phyloP scores from a whole-genome alignment of 64 coral and sea anemone genomes.

The Stichodactyla helianthus region DNA sequence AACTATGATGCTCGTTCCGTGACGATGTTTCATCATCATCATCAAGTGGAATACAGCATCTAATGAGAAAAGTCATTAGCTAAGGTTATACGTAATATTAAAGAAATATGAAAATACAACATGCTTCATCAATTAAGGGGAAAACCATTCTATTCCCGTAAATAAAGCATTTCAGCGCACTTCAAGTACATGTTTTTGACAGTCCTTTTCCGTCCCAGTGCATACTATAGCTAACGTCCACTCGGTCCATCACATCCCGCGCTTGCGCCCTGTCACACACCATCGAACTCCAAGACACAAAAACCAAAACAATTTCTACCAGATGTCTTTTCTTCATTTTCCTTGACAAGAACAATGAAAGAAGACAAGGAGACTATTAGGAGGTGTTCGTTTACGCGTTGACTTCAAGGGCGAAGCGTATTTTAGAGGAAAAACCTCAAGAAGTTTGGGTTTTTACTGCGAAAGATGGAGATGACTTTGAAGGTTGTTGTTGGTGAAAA shows the following conservation, averaged over 20 bases:
- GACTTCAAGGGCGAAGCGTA: not conserved
- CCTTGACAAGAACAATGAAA: constrained; percentile 18
- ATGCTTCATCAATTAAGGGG: not conserved
- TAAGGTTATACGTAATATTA: not conserved
- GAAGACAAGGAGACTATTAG: not conserved
- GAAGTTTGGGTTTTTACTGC: not conserved
- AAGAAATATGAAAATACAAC: not conserved
- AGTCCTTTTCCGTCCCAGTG: not conserved
- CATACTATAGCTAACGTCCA: too few relatives aligned
- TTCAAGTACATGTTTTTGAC: not conserved
- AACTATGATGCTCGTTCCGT: too few relatives aligned
- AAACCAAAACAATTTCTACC: constrained; percentile 11
- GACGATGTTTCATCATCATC: too few relatives aligned
- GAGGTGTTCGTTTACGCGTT: not conserved
- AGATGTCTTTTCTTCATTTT: constrained; percentile 18
- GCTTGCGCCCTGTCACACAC: constrained; percentile 18
- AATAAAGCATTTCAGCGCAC: not conserved
- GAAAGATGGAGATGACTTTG: constrained; percentile 12
- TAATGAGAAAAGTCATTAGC: too few relatives aligned
- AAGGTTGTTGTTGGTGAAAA: constrained; percentile 21
- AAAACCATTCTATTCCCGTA: not conserved
- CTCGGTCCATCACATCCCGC: not conserved
- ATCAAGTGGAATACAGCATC: too few relatives aligned
- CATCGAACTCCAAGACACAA: constrained; percentile 8
- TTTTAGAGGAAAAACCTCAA: not conserved